Evolutionary conservation across 2,888 invertebrate species (phyloP).

Genomic region (Tuta absoluta): DNA sequence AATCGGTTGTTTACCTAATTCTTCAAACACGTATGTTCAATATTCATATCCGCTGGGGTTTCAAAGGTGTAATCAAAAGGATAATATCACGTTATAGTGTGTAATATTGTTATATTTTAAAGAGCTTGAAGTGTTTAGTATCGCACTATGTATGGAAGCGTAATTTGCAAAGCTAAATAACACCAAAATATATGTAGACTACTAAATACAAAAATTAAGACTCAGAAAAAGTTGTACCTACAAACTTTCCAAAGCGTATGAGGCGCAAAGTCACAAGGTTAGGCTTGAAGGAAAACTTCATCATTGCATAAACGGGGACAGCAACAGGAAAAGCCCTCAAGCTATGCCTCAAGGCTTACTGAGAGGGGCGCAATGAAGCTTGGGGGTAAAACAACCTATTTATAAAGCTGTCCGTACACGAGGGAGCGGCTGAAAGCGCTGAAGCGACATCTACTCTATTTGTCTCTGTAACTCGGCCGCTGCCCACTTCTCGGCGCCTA

Average conservation of each 20-base stretch:
- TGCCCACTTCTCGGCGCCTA: slow-evolving; percentile 68
- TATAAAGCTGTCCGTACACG: slow-evolving; percentile 59
- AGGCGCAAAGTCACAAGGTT: not conserved
- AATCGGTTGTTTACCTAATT: slow-evolving; percentile 1
- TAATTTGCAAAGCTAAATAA: too few species aligned
- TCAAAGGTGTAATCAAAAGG: too few species aligned
- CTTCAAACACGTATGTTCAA: not conserved
- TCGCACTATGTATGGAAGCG: too few species aligned
- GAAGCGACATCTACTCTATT: slow-evolving; percentile 68
- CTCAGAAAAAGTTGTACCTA: too few species aligned
- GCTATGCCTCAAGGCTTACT: slow-evolving; percentile 36
- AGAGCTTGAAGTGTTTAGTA: too few species aligned
- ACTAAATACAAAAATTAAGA: not conserved
- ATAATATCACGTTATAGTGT: too few species aligned
- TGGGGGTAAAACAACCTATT: slow-evolving; percentile 63
- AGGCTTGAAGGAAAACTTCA: not conserved
- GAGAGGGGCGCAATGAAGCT: slow-evolving; percentile 47
- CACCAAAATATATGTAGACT: not conserved
- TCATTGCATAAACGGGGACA: not conserved
- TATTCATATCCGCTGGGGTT: too few species aligned
- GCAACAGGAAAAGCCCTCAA: slow-evolving; percentile 26
- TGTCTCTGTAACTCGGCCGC: slow-evolving; percentile 69
- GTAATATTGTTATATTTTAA: too few species aligned
- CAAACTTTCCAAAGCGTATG: not conserved
- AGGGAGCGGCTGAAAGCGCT: slow-evolving; percentile 55